phyloP scores from a whole-genome alignment of 2,113 vertebrate species.

The Piliocolobus tephrosceles region DNA sequence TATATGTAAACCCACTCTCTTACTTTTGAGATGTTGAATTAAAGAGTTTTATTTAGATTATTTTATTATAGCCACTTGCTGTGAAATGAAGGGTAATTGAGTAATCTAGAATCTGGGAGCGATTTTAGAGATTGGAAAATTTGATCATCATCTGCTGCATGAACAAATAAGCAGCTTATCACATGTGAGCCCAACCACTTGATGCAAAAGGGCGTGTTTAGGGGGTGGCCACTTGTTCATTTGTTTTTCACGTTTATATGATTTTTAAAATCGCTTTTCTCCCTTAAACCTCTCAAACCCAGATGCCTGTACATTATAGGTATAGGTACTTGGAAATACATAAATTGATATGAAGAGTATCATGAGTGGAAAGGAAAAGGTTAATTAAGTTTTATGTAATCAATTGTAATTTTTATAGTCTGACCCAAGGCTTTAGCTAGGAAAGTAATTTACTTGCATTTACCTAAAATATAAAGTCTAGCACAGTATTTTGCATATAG shows the following conservation, averaged over 20 bases:
- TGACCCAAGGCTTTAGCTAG: background rate
- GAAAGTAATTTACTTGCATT: background rate
- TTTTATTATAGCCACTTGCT: constrained; percentile 66
- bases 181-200: background rate
- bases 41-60: constrained; percentile 69
- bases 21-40: constrained; percentile 38
- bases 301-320: background rate
- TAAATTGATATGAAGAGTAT: background rate
- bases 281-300: background rate
- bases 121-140: constrained; percentile 73
- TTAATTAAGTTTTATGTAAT: background rate
- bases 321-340: background rate
- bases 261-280: background rate
- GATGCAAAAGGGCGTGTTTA: background rate
- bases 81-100: constrained; percentile 59
- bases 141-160: constrained; percentile 54
- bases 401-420: background rate
- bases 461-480: background rate
- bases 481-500: background rate
- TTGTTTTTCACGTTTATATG: background rate
- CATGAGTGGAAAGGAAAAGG: background rate
- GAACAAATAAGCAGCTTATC: constrained; percentile 67
- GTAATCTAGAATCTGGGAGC: constrained; percentile 67
- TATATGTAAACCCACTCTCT: background rate
- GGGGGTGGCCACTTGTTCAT: background rate